Evolutionary conservation across 2,888 invertebrate genomes (phyloP), one percentile per base, ranked within the genome.

Genomic region (Dichetophora obliterata): DNA sequence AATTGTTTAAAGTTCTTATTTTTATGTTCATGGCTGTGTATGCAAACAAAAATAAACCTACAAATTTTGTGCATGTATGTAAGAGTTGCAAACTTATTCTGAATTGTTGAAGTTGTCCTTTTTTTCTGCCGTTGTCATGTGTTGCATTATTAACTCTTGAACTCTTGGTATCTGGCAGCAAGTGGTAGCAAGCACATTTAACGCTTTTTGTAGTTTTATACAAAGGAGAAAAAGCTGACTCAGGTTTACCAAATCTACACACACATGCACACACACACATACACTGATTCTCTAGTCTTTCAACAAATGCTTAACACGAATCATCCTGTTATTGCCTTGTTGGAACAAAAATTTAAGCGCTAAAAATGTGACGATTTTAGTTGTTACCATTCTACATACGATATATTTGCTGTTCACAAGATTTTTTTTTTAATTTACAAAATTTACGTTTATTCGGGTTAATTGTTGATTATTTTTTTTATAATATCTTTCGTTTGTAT

Each of bases 401-500:
- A n/a, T n/a, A n/a, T n/a, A n/a, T n/a, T n/a, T n/a, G n/a, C n/a
- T n/a, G n/a, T n/a, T n/a, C n/a, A n/a, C n/a, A n/a, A n/a, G n/a
- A n/a, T n/a, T n/a, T n/a, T n/a, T n/a, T n/a, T n/a, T n/a, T n/a
- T n/a, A n/a, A n/a, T n/a, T n/a, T n/a, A n/a, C n/a, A n/a, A n/a
- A n/a, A n/a, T n/a, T n/a, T n/a, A n/a, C n/a, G n/a, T n/a, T n/a
- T n/a, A n/a, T n/a, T n/a, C n/a, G n/a, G n/a, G n/a, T n/a, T n/a
- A 43, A 43, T 43, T 43, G 43, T 43, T 43, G 24, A 8, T 37
- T 22, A 16, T 24, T n/a, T 66, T 70, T 69, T 54, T 5, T 52
- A 19, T 43, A n/a, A n/a, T n/a, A 9, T 70, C 54, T 68, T 73
- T 69, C 34, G 31, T 19, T 74, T 37, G 48, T 70, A 83, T 89